Percentiles rank a stretch among this genome's conserved stretches.
Evolutionary conservation across 2,888 invertebrate species (phyloP).

Genomic region (Pycnomerus fuliginosus): DNA sequence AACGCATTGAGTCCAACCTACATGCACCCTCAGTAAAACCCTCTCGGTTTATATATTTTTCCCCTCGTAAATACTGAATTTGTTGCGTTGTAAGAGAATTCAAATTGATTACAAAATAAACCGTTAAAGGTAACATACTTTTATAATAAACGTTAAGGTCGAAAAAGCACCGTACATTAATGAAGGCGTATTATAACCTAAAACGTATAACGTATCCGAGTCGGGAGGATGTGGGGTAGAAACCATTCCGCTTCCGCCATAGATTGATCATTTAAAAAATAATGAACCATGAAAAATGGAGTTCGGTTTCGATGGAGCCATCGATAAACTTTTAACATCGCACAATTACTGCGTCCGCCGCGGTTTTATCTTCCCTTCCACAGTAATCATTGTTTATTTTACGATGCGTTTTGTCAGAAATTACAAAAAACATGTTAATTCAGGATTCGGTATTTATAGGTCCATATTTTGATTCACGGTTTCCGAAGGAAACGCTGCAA

Average conservation of each 20-base stretch:
- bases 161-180: constrained; percentile 17
- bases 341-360: constrained; percentile 5
- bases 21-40: constrained; percentile 8
- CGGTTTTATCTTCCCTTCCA: constrained; percentile 10
- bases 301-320: constrained; percentile 12
- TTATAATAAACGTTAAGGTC: constrained; percentile 10
- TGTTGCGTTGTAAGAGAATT: constrained; percentile 9
- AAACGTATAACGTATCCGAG: no score
- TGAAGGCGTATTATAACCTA: no score
- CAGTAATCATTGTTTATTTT: constrained; percentile 12
- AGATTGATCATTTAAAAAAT: constrained; percentile 18
- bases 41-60: not conserved
- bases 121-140: constrained; percentile 12
- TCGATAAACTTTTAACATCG: constrained; percentile 7
- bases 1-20: constrained; percentile 6
- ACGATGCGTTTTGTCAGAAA: constrained; percentile 8
- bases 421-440: no score
- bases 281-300: constrained; percentile 19
- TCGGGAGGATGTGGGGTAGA: no score
- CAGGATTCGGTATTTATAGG: no score
- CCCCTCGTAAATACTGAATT: constrained; percentile 9
- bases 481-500: no score
- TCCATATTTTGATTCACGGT: no score
- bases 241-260: constrained; percentile 9
- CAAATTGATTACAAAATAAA: constrained; percentile 14